Conservation (phyloP, 64 coral and sea anemone species). For the Astreopora myriophthalma region DNA sequence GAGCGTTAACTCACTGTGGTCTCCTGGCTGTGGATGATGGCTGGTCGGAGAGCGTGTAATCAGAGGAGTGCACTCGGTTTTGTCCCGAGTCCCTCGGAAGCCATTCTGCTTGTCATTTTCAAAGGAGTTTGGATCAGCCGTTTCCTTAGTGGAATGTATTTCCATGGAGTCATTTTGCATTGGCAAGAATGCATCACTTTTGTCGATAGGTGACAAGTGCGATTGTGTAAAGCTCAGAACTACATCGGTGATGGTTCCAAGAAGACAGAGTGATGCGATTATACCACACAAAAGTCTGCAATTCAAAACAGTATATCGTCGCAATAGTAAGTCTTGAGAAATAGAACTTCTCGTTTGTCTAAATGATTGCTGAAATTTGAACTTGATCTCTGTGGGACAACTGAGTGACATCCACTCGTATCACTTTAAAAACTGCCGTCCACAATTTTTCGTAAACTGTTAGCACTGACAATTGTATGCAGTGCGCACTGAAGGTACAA, state of each 20-base stretch:
- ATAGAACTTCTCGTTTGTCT: too few species aligned
- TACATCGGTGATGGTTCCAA: constrained; percentile 49
- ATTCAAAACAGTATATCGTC: neutral
- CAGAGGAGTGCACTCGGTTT: neutral
- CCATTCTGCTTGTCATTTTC: neutral
- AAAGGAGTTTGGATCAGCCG: neutral
- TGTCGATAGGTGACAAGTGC: neutral
- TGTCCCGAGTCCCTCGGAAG: neutral
- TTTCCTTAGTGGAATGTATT: neutral
- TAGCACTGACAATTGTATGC: too few species aligned
- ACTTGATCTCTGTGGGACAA: too few species aligned
- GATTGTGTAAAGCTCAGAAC: neutral
- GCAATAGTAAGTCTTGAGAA: too few species aligned
- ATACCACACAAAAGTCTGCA: constrained; percentile 55
- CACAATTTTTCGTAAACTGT: too few species aligned
- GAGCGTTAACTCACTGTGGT: too few species aligned
- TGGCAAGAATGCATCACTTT: constrained; percentile 57
- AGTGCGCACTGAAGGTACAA: too few species aligned
- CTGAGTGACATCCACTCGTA: too few species aligned
- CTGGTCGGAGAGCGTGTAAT: neutral
- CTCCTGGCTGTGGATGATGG: too few species aligned
- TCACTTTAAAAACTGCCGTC: too few species aligned
- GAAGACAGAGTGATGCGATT: constrained; percentile 42
- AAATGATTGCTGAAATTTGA: neutral
- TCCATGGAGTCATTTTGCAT: neutral